phyloP scores from a whole-genome alignment of 2,888 invertebrate genomes.

The Eupsilia transversa region DNA sequence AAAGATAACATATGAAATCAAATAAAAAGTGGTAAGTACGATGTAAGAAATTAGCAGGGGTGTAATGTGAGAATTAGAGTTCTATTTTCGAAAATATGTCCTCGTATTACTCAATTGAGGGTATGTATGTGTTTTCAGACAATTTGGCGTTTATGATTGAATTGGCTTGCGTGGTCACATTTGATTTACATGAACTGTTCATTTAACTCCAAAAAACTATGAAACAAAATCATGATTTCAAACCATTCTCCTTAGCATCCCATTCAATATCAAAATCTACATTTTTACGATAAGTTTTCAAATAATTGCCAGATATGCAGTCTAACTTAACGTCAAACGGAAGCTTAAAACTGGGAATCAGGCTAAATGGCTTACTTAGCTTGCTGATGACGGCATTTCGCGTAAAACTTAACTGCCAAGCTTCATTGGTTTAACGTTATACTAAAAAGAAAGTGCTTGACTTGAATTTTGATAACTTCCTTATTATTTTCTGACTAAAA shows the following conservation, averaged over 20 bases:
- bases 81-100: background rate
- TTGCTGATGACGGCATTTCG: conserved; percentile 31
- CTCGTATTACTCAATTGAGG: background rate
- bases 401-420: conserved; percentile 49
- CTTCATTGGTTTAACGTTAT: conserved; percentile 46
- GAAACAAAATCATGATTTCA: background rate
- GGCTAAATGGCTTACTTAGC: conserved; percentile 46
- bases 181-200: background rate
- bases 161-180: no score
- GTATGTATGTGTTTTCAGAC: background rate
- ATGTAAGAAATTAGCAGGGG: no score
- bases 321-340: conserved; percentile 42
- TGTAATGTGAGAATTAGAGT: background rate
- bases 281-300: conserved; percentile 27
- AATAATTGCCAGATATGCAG: conserved; percentile 30
- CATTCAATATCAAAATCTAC: conserved; percentile 17
- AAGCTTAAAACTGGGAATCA: conserved; percentile 47
- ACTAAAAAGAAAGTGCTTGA: conserved; percentile 37
- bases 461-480: background rate
- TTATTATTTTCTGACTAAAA: conserved; percentile 3
- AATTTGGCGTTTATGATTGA: background rate
- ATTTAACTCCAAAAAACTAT: background rate
- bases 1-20: no score
- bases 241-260: background rate
- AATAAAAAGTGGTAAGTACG: no score